Evolutionary conservation across 2,888 invertebrate genomes (phyloP).

Genomic region (Lysandra bellargus): DNA sequence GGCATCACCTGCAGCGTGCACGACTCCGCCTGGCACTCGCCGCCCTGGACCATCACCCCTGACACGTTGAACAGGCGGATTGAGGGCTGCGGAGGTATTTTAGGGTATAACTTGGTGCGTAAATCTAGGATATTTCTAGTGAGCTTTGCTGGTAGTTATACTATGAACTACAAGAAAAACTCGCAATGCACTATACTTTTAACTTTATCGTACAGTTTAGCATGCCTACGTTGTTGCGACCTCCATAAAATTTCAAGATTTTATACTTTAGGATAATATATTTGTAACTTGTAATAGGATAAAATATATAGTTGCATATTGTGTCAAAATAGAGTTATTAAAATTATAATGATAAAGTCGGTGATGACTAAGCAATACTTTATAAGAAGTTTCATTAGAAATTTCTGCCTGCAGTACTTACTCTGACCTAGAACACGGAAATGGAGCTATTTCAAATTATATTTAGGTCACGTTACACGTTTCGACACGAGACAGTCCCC

Average conservation of each 20-base stretch:
- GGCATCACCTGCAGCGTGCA: constrained; percentile 72
- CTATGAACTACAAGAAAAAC: no score
- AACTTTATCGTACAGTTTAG: no score
- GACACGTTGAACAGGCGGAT: constrained; percentile 71
- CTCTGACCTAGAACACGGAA: constrained; percentile 38
- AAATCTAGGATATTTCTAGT: no score
- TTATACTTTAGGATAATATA: no score
- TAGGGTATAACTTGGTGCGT: neutral
- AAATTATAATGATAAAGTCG: neutral
- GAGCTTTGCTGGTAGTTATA: no score
- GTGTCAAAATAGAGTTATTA: neutral
- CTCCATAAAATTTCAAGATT: no score
- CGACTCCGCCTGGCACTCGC: constrained; percentile 61
- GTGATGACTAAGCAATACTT: constrained; percentile 8
- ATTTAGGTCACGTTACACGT: constrained; percentile 38
- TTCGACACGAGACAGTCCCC: neutral
- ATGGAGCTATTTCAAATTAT: constrained; percentile 37
- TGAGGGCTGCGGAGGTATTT: constrained; percentile 53
- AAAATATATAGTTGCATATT: no score
- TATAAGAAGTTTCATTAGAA: constrained; percentile 40
- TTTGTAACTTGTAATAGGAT: no score
- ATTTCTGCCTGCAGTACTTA: constrained; percentile 35
- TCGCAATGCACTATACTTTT: no score
- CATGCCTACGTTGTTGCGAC: no score
- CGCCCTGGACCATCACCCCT: constrained; percentile 69